Base-by-base conservation (phyloP, 1,140 invertebrate species). In the Bombus fervidus region DNA sequence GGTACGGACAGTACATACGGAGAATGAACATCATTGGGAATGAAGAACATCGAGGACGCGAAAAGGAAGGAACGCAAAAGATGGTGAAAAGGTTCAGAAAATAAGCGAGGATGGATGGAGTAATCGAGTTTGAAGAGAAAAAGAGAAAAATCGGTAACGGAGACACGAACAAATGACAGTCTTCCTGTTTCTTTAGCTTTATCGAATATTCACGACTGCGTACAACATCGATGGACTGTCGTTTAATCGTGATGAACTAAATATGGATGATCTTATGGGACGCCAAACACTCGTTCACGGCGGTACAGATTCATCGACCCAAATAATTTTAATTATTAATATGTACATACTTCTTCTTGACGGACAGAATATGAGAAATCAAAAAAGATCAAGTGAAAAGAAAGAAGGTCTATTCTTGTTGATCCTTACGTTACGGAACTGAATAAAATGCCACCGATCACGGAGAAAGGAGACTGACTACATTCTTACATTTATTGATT, bases 311-410 rank as follows among this genome's bases (percentile, higher is more conserved):
- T 22, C 77, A 85, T 85, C 64, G n/a, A 39, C 31, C 57, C 78
- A 69, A 69, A 88, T 82, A 89, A 86, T 88, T 89, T 76, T 74
- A 22, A 53, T 53, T 22, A 22, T 47, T 18, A 18, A 18, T 5
- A 6, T 47, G 47, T 62, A 64, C 73, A 47, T 87, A 68, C 73
- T 85, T 74, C 86, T 88, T 37, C 69, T 85, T 79, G 73, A 81
- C 8, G 10, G 15, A 18, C 5, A 18, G 5, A 47, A 18, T 47
- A 5, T 15, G 1, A 47, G 47, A 47, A 47, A 47, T 47, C 0
- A 18, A 47, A 47, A 47, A 22, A 22, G 18, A 53, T 53, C 18
- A 22, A 22, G 5, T 2, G 47, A 1, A 71, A 71, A 71, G 25
- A 41, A 34, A 74, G 53, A 87, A 62, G 72, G 53, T 9, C 15